Evolutionary conservation across 2,797 vertebrate genomes (phyloP).

Genomic region (Neosilurus hyrtlii): DNA sequence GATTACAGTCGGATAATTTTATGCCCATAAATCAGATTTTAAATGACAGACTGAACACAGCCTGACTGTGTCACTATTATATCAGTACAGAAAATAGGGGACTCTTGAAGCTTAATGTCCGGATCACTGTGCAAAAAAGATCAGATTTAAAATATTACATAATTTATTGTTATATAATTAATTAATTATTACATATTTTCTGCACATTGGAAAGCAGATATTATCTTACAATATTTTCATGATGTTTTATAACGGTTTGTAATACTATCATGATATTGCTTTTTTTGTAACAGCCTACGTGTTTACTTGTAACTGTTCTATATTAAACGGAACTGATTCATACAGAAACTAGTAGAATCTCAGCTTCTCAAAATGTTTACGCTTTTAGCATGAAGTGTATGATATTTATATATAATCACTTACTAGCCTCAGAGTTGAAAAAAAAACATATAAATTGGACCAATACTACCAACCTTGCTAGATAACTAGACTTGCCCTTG

Average conservation of each 20-base stretch:
- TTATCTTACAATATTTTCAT: not conserved
- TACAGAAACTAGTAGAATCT: not conserved
- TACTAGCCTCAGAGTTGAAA: not conserved
- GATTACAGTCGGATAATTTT: too few relatives aligned
- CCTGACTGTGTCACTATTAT: constrained; percentile 26
- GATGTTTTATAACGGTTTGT: not conserved
- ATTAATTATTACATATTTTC: too few relatives aligned
- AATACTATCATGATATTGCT: not conserved
- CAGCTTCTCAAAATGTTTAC: not conserved
- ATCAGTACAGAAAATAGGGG: constrained; percentile 28
- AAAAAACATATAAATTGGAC: not conserved
- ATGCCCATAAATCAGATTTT: too few relatives aligned
- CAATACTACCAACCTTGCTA: not conserved
- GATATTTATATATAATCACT: not conserved
- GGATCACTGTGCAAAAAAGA: constrained; percentile 6
- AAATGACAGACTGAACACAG: too few relatives aligned
- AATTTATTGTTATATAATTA: too few relatives aligned
- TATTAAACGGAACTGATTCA: not conserved
- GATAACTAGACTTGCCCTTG: not conserved
- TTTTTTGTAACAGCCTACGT: not conserved
- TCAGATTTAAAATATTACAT: too few relatives aligned
- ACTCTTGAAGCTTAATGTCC: constrained; percentile 4
- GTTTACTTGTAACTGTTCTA: not conserved
- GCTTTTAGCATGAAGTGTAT: not conserved
- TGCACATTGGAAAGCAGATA: constrained; percentile 1